Percentiles rank a stretch among this genome's conserved stretches.
Conservation (phyloP, 64 coral and sea anemone species). For the Pocillopora verrucosa region DNA sequence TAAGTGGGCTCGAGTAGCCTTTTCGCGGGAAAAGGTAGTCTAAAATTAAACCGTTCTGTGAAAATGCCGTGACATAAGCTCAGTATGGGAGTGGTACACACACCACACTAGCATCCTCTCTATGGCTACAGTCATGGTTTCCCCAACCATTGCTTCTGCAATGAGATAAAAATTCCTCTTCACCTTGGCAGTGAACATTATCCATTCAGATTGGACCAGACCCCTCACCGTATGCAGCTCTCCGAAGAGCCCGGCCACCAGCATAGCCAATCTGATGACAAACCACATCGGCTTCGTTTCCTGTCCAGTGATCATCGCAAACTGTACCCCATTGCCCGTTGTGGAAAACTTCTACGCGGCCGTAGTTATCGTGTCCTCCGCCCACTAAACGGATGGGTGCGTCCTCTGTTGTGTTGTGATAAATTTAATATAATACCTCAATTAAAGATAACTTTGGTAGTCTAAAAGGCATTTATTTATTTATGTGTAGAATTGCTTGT, state of each 20-base stretch:
- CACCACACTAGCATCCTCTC: too few species aligned
- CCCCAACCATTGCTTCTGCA: too few species aligned
- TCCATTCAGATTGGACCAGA: conserved; percentile 44
- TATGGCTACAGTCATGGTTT: neutral
- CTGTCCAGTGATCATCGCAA: conserved; percentile 47
- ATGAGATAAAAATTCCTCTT: too few species aligned
- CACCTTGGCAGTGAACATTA: conserved; percentile 24
- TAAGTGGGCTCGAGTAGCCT: too few species aligned
- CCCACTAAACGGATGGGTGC: neutral
- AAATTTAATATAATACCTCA: neutral
- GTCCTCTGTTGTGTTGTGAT: neutral
- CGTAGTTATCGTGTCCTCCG: conserved; percentile 18
- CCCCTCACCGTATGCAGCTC: conserved; percentile 15
- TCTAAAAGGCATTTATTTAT: too few species aligned
- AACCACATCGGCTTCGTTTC: conserved; percentile 35
- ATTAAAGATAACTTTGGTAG: too few species aligned
- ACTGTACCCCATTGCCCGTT: conserved; percentile 50
- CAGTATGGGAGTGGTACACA: too few species aligned
- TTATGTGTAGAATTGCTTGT: too few species aligned
- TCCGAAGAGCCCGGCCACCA: neutral
- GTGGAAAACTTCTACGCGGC: conserved; percentile 58
- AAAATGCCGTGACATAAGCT: too few species aligned
- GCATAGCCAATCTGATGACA: conserved; percentile 51
- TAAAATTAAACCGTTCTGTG: too few species aligned
- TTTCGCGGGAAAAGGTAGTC: too few species aligned